phyloP scores from a whole-genome alignment of 2,113 vertebrate species.

The Rhynchopsitta pachyrhyncha region DNA sequence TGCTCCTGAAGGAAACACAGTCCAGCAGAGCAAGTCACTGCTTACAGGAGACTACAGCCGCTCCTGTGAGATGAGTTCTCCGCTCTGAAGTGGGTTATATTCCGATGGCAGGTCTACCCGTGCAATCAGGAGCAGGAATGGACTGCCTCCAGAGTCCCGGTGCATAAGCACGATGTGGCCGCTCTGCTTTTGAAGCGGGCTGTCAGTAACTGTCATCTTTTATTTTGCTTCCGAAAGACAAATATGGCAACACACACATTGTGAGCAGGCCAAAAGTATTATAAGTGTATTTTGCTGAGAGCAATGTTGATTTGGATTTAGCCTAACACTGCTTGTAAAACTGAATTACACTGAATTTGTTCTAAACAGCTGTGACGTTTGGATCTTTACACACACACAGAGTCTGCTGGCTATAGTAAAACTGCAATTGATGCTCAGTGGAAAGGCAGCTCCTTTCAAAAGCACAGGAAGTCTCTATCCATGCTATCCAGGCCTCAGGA shows the following conservation, averaged over 20 bases:
- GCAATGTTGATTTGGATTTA: slow-evolving; percentile 66
- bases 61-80: not conserved
- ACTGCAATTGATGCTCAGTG: not conserved
- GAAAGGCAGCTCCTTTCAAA: not conserved
- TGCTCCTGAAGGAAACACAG: not conserved
- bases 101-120: not conserved
- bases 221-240: slow-evolving; percentile 46
- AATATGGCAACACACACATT: slow-evolving; percentile 31
- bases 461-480: not conserved
- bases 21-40: not conserved
- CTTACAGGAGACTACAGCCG: not conserved
- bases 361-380: slow-evolving; percentile 2
- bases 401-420: not conserved
- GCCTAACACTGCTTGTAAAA: slow-evolving; percentile 57
- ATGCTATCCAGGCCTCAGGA: not conserved
- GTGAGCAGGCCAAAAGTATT: slow-evolving; percentile 44
- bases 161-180: not conserved
- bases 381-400: not conserved
- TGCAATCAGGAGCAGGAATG: not conserved
- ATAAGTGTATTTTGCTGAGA: slow-evolving; percentile 46
- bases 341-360: slow-evolving; percentile 47
- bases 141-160: not conserved
- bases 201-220: slow-evolving; percentile 64
- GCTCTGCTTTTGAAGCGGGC: slow-evolving; percentile 1
- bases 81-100: not conserved